phyloP scores from a whole-genome alignment of 2,888 invertebrate species.

The Drosophila aldrichi region DNA sequence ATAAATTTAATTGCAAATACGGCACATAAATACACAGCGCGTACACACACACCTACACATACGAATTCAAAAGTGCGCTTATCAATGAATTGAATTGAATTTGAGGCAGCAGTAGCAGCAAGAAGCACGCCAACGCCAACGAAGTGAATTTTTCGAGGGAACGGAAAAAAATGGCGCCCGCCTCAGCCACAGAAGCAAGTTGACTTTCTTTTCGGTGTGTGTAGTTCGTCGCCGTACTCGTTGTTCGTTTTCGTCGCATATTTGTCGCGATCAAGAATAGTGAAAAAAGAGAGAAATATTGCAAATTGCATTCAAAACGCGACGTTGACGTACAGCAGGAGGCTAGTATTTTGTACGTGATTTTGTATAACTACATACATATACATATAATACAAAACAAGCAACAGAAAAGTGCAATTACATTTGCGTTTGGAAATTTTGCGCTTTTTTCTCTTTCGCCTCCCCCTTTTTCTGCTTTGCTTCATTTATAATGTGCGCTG shows the following conservation, averaged over 20 bases:
- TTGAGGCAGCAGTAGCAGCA: slow-evolving; percentile 46
- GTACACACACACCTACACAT: slow-evolving; percentile 67
- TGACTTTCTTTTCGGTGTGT: slow-evolving; percentile 82
- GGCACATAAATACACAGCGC: slow-evolving; percentile 69
- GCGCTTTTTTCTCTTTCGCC: slow-evolving; percentile 82
- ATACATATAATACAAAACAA: slow-evolving; percentile 76
- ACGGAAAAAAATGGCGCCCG: slow-evolving; percentile 84
- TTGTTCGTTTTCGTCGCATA: slow-evolving; percentile 74
- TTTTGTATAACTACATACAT: slow-evolving; percentile 77
- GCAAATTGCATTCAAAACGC: slow-evolving; percentile 59
- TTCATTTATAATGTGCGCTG: slow-evolving; percentile 84
- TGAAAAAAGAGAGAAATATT: slow-evolving; percentile 62
- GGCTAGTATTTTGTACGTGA: slow-evolving; percentile 80
- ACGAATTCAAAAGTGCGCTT: slow-evolving; percentile 63
- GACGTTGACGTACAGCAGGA: slow-evolving; percentile 70
- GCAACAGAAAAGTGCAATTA: slow-evolving; percentile 81
- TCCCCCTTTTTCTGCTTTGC: slow-evolving; percentile 63
- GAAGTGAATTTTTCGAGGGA: slow-evolving; percentile 78
- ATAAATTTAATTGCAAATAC: slow-evolving; percentile 81
- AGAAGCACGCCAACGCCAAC: slow-evolving; percentile 66
- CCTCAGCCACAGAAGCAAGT: slow-evolving; percentile 77
- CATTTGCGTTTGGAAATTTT: slow-evolving; percentile 82
- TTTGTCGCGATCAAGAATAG: slow-evolving; percentile 69
- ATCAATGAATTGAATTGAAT: slow-evolving; percentile 72
- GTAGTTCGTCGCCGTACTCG: slow-evolving; percentile 74